Evolutionary conservation across 30 jellyfish, hydroid and myxozoan species (phyloP).

Genomic region (Clytia hemisphaerica): DNA sequence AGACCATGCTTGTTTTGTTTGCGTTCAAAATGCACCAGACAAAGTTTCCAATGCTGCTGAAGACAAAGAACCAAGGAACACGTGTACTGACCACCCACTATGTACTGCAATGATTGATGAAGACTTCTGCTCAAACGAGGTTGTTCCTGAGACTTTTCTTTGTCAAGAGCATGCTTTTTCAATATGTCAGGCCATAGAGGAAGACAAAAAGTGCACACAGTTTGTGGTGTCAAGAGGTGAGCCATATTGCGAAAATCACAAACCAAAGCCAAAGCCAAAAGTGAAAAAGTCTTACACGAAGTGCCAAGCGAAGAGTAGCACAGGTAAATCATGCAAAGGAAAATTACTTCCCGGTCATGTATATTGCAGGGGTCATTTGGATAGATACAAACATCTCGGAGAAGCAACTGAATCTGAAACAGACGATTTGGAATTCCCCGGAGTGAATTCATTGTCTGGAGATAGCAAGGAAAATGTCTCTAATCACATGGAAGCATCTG

Average conservation of each 20-base stretch:
- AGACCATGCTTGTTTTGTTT: conserved; percentile 26
- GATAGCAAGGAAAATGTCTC: no score
- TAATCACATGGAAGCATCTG: no score
- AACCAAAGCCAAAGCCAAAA: neutral
- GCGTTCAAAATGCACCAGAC: neutral
- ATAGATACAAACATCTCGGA: no score
- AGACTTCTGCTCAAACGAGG: neutral
- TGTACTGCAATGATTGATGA: neutral
- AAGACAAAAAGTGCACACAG: neutral
- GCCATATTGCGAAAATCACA: conserved; percentile 14
- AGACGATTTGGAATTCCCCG: no score
- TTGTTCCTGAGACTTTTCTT: neutral
- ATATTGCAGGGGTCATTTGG: neutral
- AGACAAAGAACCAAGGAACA: conserved; percentile 6
- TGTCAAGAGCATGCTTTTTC: neutral
- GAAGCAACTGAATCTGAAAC: no score
- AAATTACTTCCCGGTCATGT: neutral
- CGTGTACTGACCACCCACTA: conserved; percentile 3
- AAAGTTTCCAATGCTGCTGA: neutral
- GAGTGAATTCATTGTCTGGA: no score
- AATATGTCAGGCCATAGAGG: neutral
- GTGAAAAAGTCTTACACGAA: neutral
- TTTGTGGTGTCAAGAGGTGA: neutral
- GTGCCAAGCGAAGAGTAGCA: neutral
- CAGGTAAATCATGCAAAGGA: neutral